phyloP scores from a whole-genome alignment of 2,888 invertebrate genomes.

The Ophion costatus region DNA sequence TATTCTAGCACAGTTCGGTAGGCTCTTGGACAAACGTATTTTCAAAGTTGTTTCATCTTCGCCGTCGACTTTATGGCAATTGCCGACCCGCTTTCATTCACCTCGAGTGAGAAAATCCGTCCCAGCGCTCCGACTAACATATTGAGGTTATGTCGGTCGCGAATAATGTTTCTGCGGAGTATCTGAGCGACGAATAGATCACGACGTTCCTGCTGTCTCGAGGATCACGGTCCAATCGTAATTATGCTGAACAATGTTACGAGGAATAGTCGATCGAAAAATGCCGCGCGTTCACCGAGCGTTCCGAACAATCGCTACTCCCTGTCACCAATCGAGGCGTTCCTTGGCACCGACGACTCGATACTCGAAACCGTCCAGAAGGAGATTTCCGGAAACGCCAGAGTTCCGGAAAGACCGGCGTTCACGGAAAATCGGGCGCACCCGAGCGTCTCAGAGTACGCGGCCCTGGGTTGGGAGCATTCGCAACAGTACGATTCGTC shows the following conservation, averaged over 20 bases:
- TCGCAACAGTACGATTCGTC: conserved; percentile 42
- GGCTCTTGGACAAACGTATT: not conserved
- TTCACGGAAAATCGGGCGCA: not conserved
- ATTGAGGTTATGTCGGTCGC: conserved; percentile 12
- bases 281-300: not conserved
- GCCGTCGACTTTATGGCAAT: not conserved
- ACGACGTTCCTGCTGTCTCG: not conserved
- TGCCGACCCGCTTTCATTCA: not conserved
- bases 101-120: not conserved
- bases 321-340: conserved; percentile 29
- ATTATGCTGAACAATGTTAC: conserved; percentile 44
- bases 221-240: not conserved
- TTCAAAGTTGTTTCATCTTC: not conserved
- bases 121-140: not conserved
- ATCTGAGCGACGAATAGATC: not conserved
- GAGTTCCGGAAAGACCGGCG: not conserved
- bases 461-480: not conserved
- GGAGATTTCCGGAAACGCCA: conserved; percentile 7
- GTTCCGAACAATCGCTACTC: not conserved
- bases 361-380: conserved; percentile 30
- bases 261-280: conserved; percentile 9
- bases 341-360: conserved; percentile 29
- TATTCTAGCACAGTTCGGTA: not conserved
- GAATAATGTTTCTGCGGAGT: not conserved
- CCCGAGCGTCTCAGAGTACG: not conserved